Percentiles rank a stretch among this genome's conserved stretches.
phyloP scores from a whole-genome alignment of 2,888 invertebrate species.

The Drosophila multiciliata region DNA sequence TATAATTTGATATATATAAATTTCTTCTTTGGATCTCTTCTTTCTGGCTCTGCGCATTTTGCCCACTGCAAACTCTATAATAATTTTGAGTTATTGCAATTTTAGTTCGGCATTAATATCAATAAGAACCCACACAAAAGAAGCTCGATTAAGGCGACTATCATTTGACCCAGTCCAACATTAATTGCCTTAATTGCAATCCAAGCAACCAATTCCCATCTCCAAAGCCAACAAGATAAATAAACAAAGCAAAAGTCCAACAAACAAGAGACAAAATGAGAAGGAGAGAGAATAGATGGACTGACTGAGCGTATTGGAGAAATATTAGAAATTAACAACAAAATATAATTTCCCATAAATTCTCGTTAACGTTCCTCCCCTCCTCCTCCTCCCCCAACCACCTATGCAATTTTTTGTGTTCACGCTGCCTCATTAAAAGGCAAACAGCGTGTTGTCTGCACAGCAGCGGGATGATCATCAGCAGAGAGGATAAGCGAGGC shows the following conservation, averaged over 20 bases:
- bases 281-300: slow-evolving; percentile 10
- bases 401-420: slow-evolving; percentile 61
- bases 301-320: slow-evolving; percentile 39
- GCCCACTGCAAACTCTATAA: slow-evolving; percentile 8
- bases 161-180: slow-evolving; percentile 53
- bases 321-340: slow-evolving; percentile 77
- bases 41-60: background rate
- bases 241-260: slow-evolving; percentile 57
- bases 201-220: slow-evolving; percentile 23
- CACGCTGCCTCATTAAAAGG: slow-evolving; percentile 76
- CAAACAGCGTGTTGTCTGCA: slow-evolving; percentile 63
- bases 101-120: slow-evolving; percentile 69
- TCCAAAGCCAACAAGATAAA: slow-evolving; percentile 52
- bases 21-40: background rate
- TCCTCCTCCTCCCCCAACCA: background rate
- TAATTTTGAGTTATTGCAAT: slow-evolving; percentile 73
- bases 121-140: slow-evolving; percentile 56
- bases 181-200: slow-evolving; percentile 76
- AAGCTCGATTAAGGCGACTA: slow-evolving; percentile 34
- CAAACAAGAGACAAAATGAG: slow-evolving; percentile 48
- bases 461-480: slow-evolving; percentile 30
- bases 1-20: background rate
- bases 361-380: slow-evolving; percentile 66
- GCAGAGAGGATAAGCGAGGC: slow-evolving; percentile 30
- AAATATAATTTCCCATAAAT: slow-evolving; percentile 80